Evolutionary conservation across 2,113 vertebrate genomes (phyloP), one percentile per base, ranked within the genome.

Genomic region (Percina caprodes): DNA sequence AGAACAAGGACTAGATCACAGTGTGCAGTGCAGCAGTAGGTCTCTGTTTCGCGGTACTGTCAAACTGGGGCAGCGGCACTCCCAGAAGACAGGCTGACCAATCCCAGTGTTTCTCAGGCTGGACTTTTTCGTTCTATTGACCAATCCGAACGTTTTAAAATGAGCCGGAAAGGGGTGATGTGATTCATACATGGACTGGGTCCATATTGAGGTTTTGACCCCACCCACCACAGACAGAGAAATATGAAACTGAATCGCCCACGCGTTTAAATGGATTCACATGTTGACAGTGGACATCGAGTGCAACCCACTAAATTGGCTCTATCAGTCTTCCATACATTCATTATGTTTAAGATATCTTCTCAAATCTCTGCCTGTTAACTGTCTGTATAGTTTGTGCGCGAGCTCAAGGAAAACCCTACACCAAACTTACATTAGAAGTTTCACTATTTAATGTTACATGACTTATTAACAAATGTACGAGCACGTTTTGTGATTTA

Each of bases 21-120:
- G 6, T 23, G 2, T 51, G 15, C 24, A 14, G 59, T 19, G 9
- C 33, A 26, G 49, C 26, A 39, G 13, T n/a, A 49, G n/a, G 77
- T 39, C 54, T 80, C 52, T 68, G 7, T 80, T 88, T 80, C 46
- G 52, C 77, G 67, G 67, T 5, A 11, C 60, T 85, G 82, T 86
- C 80, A 87, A 86, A 88, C 49, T 35, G 35, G 35, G 16, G 6
- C 5, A 24, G 26, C n/a, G 16, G 6, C 9, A 24, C 74, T 2
- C 76, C 76, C 79, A 63, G 8, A 26, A 52, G 35, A 21, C 19
- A 1, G 56, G 30, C 4, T 39, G 59, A 21, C 86, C 91, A 92
- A 90, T 92, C 80, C 7, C 42, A 45, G 56, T 0, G 45, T 8
- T 48, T 14, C 3, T 14, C 13, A 14, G 7, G 48, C 0, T 18